Evolutionary conservation across 1,140 invertebrate genomes (phyloP).

Genomic region (Helicoverpa zea): DNA sequence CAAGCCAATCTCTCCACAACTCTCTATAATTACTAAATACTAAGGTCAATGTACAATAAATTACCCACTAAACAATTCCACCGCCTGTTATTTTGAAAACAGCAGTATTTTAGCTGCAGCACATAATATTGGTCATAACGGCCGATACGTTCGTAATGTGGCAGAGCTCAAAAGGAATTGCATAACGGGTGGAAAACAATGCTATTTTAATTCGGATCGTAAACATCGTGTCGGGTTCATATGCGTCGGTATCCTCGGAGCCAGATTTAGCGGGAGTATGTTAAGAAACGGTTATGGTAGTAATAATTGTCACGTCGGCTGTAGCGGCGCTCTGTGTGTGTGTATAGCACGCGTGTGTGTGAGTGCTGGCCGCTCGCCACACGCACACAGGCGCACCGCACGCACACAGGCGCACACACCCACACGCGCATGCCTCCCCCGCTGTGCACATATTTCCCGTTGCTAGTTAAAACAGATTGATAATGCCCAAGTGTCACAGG

Average conservation of each 20-base stretch:
- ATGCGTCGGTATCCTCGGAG: slow-evolving; percentile 62
- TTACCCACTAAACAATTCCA: slow-evolving; percentile 18
- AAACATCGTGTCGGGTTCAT: slow-evolving; percentile 60
- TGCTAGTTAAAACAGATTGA: slow-evolving; percentile 83
- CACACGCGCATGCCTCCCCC: slow-evolving; percentile 53
- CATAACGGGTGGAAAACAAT: slow-evolving; percentile 63
- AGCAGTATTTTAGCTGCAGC: slow-evolving; percentile 15
- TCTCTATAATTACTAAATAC: slow-evolving; percentile 27
- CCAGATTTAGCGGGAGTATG: slow-evolving; percentile 73
- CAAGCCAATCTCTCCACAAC: slow-evolving; percentile 15
- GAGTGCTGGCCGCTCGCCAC: slow-evolving; percentile 66
- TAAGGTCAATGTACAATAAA: slow-evolving; percentile 43
- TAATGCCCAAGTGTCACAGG: slow-evolving; percentile 81
- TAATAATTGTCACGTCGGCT: slow-evolving; percentile 73
- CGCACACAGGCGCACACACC: slow-evolving; percentile 58
- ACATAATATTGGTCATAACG: slow-evolving; percentile 45
- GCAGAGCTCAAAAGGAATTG: slow-evolving; percentile 60
- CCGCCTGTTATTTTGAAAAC: slow-evolving; percentile 29
- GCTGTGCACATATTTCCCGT: slow-evolving; percentile 67
- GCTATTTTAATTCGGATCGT: slow-evolving; percentile 68
- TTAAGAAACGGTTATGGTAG: slow-evolving; percentile 74
- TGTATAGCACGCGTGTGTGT: slow-evolving; percentile 31
- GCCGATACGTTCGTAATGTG: slow-evolving; percentile 32
- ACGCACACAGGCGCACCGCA: slow-evolving; percentile 55
- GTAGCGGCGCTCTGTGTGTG: slow-evolving; percentile 19